Base-by-base conservation (phyloP, 2,888 invertebrate species). In the Apodemia mormo region DNA sequence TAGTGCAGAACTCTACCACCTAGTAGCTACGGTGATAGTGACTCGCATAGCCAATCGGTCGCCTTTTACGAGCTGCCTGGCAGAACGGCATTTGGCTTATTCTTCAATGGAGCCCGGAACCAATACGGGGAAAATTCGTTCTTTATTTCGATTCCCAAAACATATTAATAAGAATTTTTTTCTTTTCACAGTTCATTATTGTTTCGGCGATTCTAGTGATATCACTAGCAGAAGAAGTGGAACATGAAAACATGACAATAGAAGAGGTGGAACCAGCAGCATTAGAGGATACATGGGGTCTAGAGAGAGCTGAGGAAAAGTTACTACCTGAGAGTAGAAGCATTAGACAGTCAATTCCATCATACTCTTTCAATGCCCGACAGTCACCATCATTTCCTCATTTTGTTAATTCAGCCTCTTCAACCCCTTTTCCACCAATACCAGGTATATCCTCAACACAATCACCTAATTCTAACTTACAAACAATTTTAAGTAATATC, bases 151-250 rank as follows among this genome's bases (percentile, higher is more conserved):
- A 9, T 9, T 40, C 9, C 2, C 1, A 9, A 40, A 40, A 40
- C 40, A 40, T 40, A 40, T 40, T 7, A 40, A 40, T 7, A 40
- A 40, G 40, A 40, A 40, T 0, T 56, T 58, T 33, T 61, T 77
- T 75, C 74, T 76, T 80, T 78, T 82, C 79, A 58, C 87, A 92
- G 92, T 72, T 89, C 64, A 82, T 79, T 70, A 73, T 86, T 76
- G 78, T 90, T 71, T 74, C 84, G 67, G 82, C 85, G 77, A 75
- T 87, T 70, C 78, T 91, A 82, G 90, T 90, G 58, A 71, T 91
- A 67, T 77, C 90, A 29, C 68, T 84, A 70, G 90, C 87, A 68
- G 85, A 85, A 73, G 85, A 84, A 68, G 74, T 81, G 9, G 80
- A 66, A 0, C 14, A 30, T 14, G 45, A 54, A 54, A 68, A 68